Conservation (phyloP, 2,888 invertebrate species). For the Aspidapion aeneum region DNA sequence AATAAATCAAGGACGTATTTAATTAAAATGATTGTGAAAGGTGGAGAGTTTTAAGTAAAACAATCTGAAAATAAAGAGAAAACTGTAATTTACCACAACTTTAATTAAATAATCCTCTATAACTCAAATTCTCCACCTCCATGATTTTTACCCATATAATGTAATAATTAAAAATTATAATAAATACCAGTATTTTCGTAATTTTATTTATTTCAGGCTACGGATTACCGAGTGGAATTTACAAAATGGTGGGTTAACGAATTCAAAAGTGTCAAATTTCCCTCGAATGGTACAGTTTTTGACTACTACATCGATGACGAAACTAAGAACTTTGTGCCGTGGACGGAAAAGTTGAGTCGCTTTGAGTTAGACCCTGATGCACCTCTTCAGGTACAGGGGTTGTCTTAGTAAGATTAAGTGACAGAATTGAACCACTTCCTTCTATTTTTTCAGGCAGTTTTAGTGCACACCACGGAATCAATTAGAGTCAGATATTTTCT, state of each 20-base stretch:
- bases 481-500: slow-evolving; percentile 86
- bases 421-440: background rate
- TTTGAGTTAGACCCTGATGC: slow-evolving; percentile 91
- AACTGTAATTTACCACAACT: too few species aligned
- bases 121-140: too few species aligned
- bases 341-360: slow-evolving; percentile 86
- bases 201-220: slow-evolving; percentile 50
- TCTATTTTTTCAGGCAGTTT: slow-evolving; percentile 62
- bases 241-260: slow-evolving; percentile 98
- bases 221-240: slow-evolving; percentile 78
- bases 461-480: slow-evolving; percentile 93
- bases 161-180: too few species aligned
- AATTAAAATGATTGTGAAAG: too few species aligned
- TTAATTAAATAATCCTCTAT: too few species aligned
- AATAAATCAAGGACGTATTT: too few species aligned
- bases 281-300: slow-evolving; percentile 87
- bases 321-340: slow-evolving; percentile 83
- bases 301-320: slow-evolving; percentile 92
- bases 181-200: too few species aligned
- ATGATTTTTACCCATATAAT: too few species aligned
- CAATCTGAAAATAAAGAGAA: too few species aligned
- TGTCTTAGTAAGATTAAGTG: background rate
- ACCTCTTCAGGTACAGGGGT: slow-evolving; percentile 69
- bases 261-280: slow-evolving; percentile 93
- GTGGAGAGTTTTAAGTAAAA: too few species aligned